A percentile compares a stretch with the other conserved stretches of the same genome.
These are phyloP conservation scores for Leptinotarsa texana DNA, from an alignment of 1,140 invertebrate species.

Conservation along the genomic window DNA sequence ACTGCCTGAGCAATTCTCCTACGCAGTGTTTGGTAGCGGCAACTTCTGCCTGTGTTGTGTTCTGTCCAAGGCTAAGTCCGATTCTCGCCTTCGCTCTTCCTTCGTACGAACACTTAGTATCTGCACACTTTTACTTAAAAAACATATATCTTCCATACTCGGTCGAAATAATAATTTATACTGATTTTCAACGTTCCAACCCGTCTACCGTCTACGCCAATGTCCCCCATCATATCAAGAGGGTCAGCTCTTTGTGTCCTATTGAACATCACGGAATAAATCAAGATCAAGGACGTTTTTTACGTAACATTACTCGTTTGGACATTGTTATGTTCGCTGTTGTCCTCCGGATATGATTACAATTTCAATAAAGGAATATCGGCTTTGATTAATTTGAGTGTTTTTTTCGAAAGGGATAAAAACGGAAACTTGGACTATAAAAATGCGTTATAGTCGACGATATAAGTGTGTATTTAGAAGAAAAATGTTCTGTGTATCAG, in stretches of 20 bases:
- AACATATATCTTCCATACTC: too few relatives aligned
- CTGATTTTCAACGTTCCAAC: too few relatives aligned
- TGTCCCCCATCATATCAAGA: not conserved
- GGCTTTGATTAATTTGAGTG: conserved; percentile 37
- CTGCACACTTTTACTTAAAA: too few relatives aligned
- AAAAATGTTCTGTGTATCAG: too few relatives aligned
- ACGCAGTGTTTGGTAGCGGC: too few relatives aligned
- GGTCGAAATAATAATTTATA: too few relatives aligned
- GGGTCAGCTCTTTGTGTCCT: conserved; percentile 33
- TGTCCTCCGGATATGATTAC: conserved; percentile 39
- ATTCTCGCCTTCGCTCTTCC: too few relatives aligned
- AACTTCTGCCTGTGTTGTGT: too few relatives aligned
- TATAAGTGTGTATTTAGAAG: too few relatives aligned
- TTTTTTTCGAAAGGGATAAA: not conserved
- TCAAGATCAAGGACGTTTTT: conserved; percentile 42
- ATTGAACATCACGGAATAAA: conserved; percentile 37
- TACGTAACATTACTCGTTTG: conserved; percentile 45
- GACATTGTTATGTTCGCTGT: conserved; percentile 27
- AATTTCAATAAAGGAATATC: conserved; percentile 40
- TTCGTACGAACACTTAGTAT: too few relatives aligned
- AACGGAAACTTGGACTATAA: not conserved
- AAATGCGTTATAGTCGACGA: not conserved
- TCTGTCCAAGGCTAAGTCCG: too few relatives aligned
- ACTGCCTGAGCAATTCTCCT: too few relatives aligned
- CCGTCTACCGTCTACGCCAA: not conserved